A percentile compares a stretch with the other conserved stretches of the same genome.
phyloP scores from a whole-genome alignment of 2,888 invertebrate species.

The Elegia similella region DNA sequence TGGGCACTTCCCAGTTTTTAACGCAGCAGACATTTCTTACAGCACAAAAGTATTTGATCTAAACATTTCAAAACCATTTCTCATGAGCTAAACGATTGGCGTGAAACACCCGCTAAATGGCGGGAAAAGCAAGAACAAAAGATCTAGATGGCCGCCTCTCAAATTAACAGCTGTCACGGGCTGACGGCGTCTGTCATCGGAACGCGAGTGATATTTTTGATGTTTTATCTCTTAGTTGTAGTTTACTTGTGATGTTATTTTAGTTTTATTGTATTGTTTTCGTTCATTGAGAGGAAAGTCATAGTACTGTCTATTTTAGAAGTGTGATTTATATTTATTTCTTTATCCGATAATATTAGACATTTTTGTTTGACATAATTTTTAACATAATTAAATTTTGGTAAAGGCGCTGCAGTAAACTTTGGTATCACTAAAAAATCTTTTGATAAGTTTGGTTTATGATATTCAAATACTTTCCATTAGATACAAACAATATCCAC shows the following conservation, averaged over 20 bases:
- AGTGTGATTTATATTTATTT: no score
- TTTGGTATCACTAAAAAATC: no score
- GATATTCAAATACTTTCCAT: no score
- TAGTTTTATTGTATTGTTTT: neutral
- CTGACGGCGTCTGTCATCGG: constrained; percentile 31
- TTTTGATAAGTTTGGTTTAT: no score
- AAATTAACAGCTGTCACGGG: constrained; percentile 38
- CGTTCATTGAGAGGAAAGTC: neutral
- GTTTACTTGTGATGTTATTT: neutral
- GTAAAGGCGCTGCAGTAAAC: no score
- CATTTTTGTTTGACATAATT: no score
- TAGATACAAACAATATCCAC: no score
- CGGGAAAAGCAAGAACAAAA: constrained; percentile 36
- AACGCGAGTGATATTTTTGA: constrained; percentile 22
- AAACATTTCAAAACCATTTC: constrained; percentile 14
- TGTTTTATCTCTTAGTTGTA: constrained; percentile 8
- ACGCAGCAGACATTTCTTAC: neutral
- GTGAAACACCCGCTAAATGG: constrained; percentile 26
- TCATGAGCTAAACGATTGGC: constrained; percentile 8
- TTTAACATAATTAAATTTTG: no score
- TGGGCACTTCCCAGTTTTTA: neutral
- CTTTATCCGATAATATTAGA: no score
- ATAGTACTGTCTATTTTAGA: no score
- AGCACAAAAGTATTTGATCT: neutral
- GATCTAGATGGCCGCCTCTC: constrained; percentile 46